Evolutionary conservation across 2,797 vertebrate genomes (phyloP), one percentile per base, ranked within the genome.

Genomic region (Aselliscus stoliczkanus): DNA sequence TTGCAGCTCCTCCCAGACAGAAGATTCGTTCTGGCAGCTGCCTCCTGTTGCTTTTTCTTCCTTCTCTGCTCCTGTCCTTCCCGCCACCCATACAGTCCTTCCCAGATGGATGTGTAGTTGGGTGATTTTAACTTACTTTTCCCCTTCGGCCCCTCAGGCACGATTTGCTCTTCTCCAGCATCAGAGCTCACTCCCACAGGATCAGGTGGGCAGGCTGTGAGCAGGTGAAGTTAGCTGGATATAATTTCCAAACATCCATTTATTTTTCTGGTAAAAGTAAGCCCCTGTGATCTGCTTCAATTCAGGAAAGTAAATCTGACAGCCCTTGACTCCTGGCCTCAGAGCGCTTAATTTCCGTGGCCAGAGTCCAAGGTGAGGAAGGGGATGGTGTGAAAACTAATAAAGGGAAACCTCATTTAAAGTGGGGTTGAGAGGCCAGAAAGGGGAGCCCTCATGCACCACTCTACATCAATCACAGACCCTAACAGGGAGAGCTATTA

Each of bases 221-320:
- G 47, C 91, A 93, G 77, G 73, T 79, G 44, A 88, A 77, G 58
- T 72, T 42, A 76, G 37, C 64, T 31, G 21, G 52, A 25, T 54
- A 18, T 82, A 14, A 90, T 91, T 88, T 58, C n/a, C 39, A 64
- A 85, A 85, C 77, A 42, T 42, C 34, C 20, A 6, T 12, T 92
- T 76, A 34, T 72, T 81, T 83, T 87, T 39, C 65, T 5, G 44
- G 64, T 54, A 42, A 67, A 18, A 86, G 29, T 37, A 67, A 95
- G 54, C 77, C 29, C 76, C 11, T 6, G 65, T 3, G 67, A 75
- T 79, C 73, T n/a, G 29, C 64, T 27, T 20, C 25, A 3, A 25
- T 80, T 75, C 60, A 62, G 85, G 94, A 75, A 88, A 76, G 31
- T 50, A 60, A 82, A 64, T 81, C 56, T n/a, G 72, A 56, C n/a